Evolutionary conservation across 2,888 invertebrate genomes (phyloP), one percentile per base, ranked within the genome.

Genomic region (Aquatica leii): DNA sequence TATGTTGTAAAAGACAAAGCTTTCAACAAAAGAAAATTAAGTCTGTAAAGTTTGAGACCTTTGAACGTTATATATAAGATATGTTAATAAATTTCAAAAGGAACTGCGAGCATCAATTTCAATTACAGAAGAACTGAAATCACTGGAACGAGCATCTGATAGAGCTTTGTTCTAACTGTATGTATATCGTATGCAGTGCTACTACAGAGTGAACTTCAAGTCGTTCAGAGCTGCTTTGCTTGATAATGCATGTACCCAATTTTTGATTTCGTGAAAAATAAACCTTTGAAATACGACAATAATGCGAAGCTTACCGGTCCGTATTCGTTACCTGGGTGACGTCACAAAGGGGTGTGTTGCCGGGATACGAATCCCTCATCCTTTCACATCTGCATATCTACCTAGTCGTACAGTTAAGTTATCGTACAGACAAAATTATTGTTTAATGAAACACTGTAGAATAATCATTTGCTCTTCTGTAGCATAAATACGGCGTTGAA

Each of bases 291-390:
- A 65, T 24, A 58, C 41, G 58, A 65, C 61, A 65, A 65, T 65
- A 62, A 55, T 66, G 60, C 62, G 60, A 57, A 64, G 69, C 69
- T 71, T 70, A 71, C 70, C 68, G 68, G 68, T 57, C 67, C 69
- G 67, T 66, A 69, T 70, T 74, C 73, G 81, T 80, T 79, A 80
- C 81, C 80, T 78, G 78, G 80, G 80, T 79, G 79, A 80, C 78
- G 78, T 79, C 80, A 79, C 78, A 79, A 76, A 78, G 79, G 79
- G 77, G 76, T 75, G 75, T 79, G 81, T 81, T 80, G 79, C 81
- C 73, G 75, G 77, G 81, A 75, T 75, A 81, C 81, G 74, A 62
- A 59, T 66, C 66, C 62, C 66, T 65, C 65, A 65, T 65, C 61
- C 55, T 65, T 43, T 65, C 57, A 61, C 56, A 65, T 61, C 65